Conservation (phyloP, 2,888 invertebrate species). For the Baccha elongata region DNA sequence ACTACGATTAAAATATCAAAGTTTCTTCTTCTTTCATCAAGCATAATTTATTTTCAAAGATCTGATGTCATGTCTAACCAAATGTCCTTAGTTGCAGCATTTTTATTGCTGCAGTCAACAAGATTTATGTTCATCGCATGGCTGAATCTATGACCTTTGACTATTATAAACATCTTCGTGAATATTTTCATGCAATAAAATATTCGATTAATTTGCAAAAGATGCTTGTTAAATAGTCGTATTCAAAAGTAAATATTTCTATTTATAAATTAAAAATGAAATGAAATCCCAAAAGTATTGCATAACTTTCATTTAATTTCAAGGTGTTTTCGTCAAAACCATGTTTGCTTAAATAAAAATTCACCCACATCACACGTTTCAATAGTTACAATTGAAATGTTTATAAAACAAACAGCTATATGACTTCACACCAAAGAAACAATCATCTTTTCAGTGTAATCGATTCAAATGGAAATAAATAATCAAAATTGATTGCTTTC, state of each 20-base stretch:
- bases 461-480: slow-evolving; percentile 30
- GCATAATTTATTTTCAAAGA: background rate
- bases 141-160: background rate
- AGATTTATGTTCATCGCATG: slow-evolving; percentile 1
- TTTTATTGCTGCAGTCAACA: background rate
- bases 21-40: no score
- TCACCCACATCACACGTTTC: slow-evolving; percentile 17
- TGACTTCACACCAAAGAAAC: slow-evolving; percentile 8
- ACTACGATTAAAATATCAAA: no score
- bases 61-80: slow-evolving; percentile 9
- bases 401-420: background rate
- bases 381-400: slow-evolving; percentile 35
- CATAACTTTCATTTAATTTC: slow-evolving; percentile 15
- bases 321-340: slow-evolving; percentile 19
- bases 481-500: background rate
- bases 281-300: slow-evolving; percentile 3
- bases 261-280: slow-evolving; percentile 2
- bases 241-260: background rate
- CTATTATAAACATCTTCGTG: background rate
- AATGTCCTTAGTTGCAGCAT: background rate
- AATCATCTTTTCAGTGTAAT: slow-evolving; percentile 21
- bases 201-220: background rate
- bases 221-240: background rate
- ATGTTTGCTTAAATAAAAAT: slow-evolving; percentile 5
- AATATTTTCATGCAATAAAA: background rate